These are phyloP conservation scores for Eulacestoma nigropectus DNA, from an alignment of 2,113 vertebrate genomes.

Conservation along the genomic window DNA sequence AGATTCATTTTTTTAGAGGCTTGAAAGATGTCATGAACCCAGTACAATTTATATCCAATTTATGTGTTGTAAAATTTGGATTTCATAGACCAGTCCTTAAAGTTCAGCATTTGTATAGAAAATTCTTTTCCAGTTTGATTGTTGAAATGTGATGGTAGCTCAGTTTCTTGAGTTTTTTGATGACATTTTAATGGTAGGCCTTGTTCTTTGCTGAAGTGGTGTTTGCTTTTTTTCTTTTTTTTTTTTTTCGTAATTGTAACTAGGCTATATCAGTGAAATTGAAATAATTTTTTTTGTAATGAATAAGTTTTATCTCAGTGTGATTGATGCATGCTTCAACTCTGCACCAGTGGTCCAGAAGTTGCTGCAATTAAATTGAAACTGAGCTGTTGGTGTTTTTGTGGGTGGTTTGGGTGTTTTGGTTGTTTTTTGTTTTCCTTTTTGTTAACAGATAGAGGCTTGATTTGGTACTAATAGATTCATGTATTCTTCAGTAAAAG, in stretches of 20 bases:
- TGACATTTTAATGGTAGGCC: background rate
- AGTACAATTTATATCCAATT: background rate
- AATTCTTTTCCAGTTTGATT: background rate
- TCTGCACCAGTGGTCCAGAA: background rate
- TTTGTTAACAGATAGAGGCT: background rate
- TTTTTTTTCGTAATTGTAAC: background rate
- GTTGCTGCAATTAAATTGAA: background rate
- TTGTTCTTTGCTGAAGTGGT: background rate
- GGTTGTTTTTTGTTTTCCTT: background rate
- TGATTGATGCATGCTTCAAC: background rate
- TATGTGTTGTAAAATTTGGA: background rate
- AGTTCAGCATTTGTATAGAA: background rate
- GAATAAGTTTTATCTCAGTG: background rate
- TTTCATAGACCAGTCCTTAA: background rate
- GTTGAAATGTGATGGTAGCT: background rate
- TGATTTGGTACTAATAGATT: background rate
- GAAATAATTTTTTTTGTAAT: background rate
- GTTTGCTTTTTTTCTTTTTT: background rate
- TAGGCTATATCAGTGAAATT: background rate
- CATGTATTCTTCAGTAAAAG: background rate
- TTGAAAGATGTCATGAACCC: background rate
- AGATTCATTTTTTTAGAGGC: background rate
- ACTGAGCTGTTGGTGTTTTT: background rate
- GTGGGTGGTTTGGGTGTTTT: background rate
- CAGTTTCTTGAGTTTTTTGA: background rate